phyloP scores from a whole-genome alignment of 2,113 vertebrate species.

The Arvicanthis niloticus region DNA sequence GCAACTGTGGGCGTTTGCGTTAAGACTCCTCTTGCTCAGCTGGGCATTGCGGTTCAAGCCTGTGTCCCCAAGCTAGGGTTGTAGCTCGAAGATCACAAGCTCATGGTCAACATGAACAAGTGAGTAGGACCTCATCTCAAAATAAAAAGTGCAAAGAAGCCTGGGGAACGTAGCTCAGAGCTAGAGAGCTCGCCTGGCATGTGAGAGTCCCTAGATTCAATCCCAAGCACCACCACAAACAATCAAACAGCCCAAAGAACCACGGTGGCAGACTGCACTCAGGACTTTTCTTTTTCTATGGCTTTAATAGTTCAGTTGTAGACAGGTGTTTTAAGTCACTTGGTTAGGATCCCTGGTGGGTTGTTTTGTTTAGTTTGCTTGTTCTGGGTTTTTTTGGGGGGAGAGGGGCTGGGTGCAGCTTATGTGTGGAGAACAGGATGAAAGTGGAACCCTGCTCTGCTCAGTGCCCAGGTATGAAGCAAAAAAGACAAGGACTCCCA shows the following conservation, averaged over 20 bases:
- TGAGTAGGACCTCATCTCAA: neutral
- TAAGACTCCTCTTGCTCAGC: neutral
- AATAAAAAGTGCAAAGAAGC: neutral
- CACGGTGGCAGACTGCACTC: neutral
- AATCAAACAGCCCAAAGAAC: neutral
- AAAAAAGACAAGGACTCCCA: slow-evolving; percentile 7
- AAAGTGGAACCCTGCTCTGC: neutral
- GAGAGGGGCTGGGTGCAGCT: neutral
- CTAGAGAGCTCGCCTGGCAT: neutral
- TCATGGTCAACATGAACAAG: neutral
- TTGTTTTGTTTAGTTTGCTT: too few relatives aligned
- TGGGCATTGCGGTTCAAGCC: neutral
- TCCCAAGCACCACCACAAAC: neutral
- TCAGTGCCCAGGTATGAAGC: too few relatives aligned
- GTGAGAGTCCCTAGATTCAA: neutral
- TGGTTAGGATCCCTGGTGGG: neutral
- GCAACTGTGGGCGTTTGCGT: neutral
- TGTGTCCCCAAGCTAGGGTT: neutral
- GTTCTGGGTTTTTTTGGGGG: neutral
- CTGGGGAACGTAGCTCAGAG: neutral
- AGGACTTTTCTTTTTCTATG: neutral
- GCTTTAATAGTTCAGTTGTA: neutral
- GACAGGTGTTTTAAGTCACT: neutral
- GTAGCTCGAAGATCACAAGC: neutral
- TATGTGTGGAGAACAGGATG: neutral